Evolutionary conservation across 1,140 invertebrate genomes (phyloP), one percentile per base, ranked within the genome.

Genomic region (Neodiprion virginianus): DNA sequence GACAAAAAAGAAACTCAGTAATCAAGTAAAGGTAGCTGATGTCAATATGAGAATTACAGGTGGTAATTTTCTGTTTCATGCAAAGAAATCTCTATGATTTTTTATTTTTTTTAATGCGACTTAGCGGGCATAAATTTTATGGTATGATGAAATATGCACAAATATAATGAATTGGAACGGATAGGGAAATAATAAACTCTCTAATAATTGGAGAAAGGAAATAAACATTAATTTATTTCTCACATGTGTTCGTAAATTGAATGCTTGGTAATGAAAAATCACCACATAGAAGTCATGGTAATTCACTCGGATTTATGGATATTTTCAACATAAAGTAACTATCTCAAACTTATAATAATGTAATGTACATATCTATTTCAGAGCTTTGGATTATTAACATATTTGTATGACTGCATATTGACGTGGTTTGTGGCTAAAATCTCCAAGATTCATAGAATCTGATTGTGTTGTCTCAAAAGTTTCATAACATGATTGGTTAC

Each of bases 211-310:
- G 50, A n/a, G 10, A 53, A 53, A 53, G 10, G 10, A n/a, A 53
- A 53, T 53, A 53, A 61, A 61, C 53, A 61, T 14, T 61, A 61
- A 61, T 61, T 61, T 61, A 61, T 61, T 61, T 61, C 11, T 61
- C 53, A 61, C n/a, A 5, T 17, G 11, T 61, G 4, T 61, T 61
- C 8, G n/a, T 61, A 61, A 61, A 61, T 14, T 61, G 11, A 7
- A 61, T 14, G 11, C 11, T 14, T 12, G n/a, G 8, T 14, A 61
- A 14, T 7, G 53, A 61, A 8, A 17, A 61, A 61, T 40, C 5
- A 40, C 4, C 2, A 40, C 28, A 0, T 14, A 61, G 11, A 61
- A 61, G 8, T 61, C 53, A 40, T 40, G 28, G 28, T 40, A 40
- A 40, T 40, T 3, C 28, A 40, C 1, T 40, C 5, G 1, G 28